Conservation (phyloP, 2,113 vertebrate species). For the pig (Sus scrofa) region T2T-Sscrofa CM000822.6:81592501-81593000, state of each 20-base stretch:
- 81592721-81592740: constrained; percentile 87
- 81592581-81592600: neutral
- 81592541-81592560: accelerated
- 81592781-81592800: constrained; percentile 92
- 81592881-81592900: neutral
- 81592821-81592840: constrained; percentile 98
- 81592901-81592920: constrained; percentile 21
- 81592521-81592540: accelerated
- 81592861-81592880: accelerated
- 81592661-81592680: neutral
- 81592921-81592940: constrained; percentile 95
- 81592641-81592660: neutral
- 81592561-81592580: accelerated
- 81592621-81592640: constrained; percentile 10
- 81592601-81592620: neutral
- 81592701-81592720: constrained; percentile 7
- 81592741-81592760: constrained; percentile 95
- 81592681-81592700: neutral
- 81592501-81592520: neutral
- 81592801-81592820: constrained; percentile 94
- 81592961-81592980: constrained; percentile 94
- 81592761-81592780: constrained; percentile 93
- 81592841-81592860: constrained; percentile 77
- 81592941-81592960: constrained; percentile 96
- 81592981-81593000: constrained; percentile 93